Conservation (phyloP, 2,113 vertebrate genomes). For the Onychorhynchus coronatus region DNA sequence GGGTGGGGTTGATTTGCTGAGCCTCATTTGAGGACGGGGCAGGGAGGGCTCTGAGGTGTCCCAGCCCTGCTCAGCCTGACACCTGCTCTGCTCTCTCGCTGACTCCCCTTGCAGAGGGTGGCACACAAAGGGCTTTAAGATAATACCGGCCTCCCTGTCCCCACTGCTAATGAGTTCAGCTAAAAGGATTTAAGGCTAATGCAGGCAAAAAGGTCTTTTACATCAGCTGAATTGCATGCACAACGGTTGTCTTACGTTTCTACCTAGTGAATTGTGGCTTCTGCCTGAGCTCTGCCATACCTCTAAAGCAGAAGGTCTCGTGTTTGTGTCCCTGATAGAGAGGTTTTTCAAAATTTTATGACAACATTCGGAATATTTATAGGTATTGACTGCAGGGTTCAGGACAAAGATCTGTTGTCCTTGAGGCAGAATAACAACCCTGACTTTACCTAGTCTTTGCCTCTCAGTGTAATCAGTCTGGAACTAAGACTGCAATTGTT, state of each 20-base stretch:
- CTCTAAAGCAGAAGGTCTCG: background rate
- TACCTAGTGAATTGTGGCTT: background rate
- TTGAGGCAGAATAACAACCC: conserved; percentile 3
- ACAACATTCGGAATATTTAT: conserved; percentile 27
- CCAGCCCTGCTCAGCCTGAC: background rate
- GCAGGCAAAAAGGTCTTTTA: background rate
- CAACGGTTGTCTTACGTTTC: background rate
- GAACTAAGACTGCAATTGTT: background rate
- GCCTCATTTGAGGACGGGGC: background rate
- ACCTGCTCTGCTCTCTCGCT: background rate
- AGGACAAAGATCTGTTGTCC: conserved; percentile 49
- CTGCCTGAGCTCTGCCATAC: background rate
- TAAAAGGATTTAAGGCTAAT: background rate
- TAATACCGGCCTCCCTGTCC: background rate
- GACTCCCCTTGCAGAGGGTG: background rate
- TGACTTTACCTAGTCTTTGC: conserved; percentile 37
- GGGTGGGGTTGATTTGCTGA: background rate
- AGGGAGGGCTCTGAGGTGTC: background rate
- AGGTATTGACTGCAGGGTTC: conserved; percentile 18
- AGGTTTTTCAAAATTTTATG: conserved; percentile 11
- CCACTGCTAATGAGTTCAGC: background rate
- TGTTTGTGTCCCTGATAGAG: background rate
- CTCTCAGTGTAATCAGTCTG: background rate
- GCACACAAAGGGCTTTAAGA: background rate
- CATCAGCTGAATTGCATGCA: background rate